These are phyloP conservation scores for Tribolium castaneum DNA, from an alignment of 1,140 invertebrate species.

Conservation along the genomic window DNA sequence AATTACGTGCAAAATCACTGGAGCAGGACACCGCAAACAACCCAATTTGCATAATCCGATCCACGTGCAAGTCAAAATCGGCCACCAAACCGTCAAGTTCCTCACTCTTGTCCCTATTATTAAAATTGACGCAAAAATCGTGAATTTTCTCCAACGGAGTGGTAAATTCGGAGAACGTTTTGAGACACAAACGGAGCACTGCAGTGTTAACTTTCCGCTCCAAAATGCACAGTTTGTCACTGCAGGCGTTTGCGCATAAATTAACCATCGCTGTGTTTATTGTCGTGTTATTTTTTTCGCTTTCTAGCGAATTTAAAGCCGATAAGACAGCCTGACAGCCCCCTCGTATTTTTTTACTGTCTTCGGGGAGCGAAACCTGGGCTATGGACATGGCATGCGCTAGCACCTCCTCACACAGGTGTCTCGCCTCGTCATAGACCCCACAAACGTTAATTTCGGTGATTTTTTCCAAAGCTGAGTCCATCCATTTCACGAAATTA, in stretches of 20 bases:
- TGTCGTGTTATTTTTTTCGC: constrained; percentile 48
- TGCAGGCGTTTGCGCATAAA: constrained; percentile 52
- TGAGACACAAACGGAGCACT: constrained; percentile 56
- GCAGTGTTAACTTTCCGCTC: constrained; percentile 58
- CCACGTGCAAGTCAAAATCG: constrained; percentile 74
- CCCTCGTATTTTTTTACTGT: constrained; percentile 57
- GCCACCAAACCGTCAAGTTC: constrained; percentile 63
- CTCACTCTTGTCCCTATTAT: constrained; percentile 34
- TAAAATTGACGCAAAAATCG: constrained; percentile 48
- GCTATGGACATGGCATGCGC: constrained; percentile 60
- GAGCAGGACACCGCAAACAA: constrained; percentile 76
- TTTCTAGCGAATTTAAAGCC: constrained; percentile 45
- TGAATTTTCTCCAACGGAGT: constrained; percentile 51
- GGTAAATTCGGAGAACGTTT: constrained; percentile 54
- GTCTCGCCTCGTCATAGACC: constrained; percentile 42
- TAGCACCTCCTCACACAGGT: constrained; percentile 56
- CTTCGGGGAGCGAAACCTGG: constrained; percentile 56
- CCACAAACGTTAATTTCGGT: constrained; percentile 50
- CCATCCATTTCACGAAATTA: constrained; percentile 58
- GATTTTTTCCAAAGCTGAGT: constrained; percentile 54
- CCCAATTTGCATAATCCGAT: constrained; percentile 74
- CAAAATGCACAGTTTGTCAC: constrained; percentile 56
- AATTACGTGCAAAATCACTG: constrained; percentile 63
- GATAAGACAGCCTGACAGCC: constrained; percentile 53
- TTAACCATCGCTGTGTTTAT: constrained; percentile 53